Percentiles rank a stretch among this genome's conserved stretches.
phyloP scores from a whole-genome alignment of 2,888 invertebrate species.

The Corbicula japonica region DNA sequence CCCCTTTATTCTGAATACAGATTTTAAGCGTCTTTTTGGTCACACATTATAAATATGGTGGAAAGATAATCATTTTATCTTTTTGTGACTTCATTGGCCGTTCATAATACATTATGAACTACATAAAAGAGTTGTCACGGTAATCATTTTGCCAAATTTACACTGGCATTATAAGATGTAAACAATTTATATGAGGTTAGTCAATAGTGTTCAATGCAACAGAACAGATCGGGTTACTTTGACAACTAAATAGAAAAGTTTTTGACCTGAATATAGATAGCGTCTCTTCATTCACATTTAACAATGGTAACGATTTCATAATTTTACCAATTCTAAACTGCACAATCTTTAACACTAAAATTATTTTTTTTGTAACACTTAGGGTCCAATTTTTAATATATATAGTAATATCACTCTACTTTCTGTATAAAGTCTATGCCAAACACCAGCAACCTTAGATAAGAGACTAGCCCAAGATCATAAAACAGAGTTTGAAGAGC shows the following conservation, averaged over 20 bases:
- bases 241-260: constrained; percentile 6
- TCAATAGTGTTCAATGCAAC: constrained; percentile 17
- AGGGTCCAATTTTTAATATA: too few relatives aligned
- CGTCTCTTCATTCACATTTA: too few relatives aligned
- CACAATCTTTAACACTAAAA: too few relatives aligned
- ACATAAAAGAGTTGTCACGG: constrained; percentile 54
- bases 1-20: background rate
- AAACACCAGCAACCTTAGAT: too few relatives aligned
- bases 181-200: constrained; percentile 27
- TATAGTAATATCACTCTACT: too few relatives aligned
- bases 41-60: constrained; percentile 24
- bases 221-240: constrained; percentile 10
- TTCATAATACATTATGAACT: constrained; percentile 23
- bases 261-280: too few relatives aligned
- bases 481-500: too few relatives aligned
- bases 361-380: too few relatives aligned
- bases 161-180: constrained; percentile 31
- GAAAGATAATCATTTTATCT: background rate
- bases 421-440: too few relatives aligned
- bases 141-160: constrained; percentile 60
- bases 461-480: too few relatives aligned
- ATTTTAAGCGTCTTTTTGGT: constrained; percentile 33
- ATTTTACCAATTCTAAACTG: too few relatives aligned
- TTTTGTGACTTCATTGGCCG: constrained; percentile 11
- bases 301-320: too few relatives aligned